Conservation (phyloP, 1,140 invertebrate genomes). For the Oreohelix idahoensis region DNA sequence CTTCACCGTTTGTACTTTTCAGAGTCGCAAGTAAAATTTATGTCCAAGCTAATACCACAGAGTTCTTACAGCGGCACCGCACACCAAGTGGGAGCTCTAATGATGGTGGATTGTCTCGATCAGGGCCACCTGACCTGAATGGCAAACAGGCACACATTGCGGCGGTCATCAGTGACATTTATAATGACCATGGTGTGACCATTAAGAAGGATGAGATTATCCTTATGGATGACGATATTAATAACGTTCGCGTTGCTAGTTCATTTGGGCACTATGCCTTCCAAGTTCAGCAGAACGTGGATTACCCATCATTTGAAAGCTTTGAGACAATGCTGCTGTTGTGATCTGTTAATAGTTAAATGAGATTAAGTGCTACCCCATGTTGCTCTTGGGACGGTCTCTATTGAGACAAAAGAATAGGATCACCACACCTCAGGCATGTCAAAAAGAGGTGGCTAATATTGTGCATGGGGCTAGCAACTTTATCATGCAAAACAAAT, state of each 20-base stretch:
- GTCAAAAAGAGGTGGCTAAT: too few relatives aligned
- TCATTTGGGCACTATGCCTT: slow-evolving; percentile 62
- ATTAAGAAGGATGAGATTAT: slow-evolving; percentile 61
- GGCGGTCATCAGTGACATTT: slow-evolving; percentile 58
- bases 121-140: slow-evolving; percentile 47
- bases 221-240: slow-evolving; percentile 64
- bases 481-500: too few relatives aligned
- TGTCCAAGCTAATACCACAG: slow-evolving; percentile 56
- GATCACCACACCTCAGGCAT: too few relatives aligned
- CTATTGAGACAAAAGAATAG: too few relatives aligned
- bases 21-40: slow-evolving; percentile 56
- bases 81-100: neutral
- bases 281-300: slow-evolving; percentile 56
- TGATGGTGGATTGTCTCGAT: neutral
- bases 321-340: slow-evolving; percentile 45
- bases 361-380: too few relatives aligned
- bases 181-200: slow-evolving; percentile 51
- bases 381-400: too few relatives aligned
- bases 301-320: slow-evolving; percentile 54
- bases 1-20: slow-evolving; percentile 20
- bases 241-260: slow-evolving; percentile 58
- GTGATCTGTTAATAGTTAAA: too few relatives aligned
- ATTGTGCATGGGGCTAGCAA: too few relatives aligned
- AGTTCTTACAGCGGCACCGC: slow-evolving; percentile 47
- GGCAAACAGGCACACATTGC: slow-evolving; percentile 69